phyloP scores from a whole-genome alignment of 2,797 vertebrate species.

The Acanthurus lineatus region DNA sequence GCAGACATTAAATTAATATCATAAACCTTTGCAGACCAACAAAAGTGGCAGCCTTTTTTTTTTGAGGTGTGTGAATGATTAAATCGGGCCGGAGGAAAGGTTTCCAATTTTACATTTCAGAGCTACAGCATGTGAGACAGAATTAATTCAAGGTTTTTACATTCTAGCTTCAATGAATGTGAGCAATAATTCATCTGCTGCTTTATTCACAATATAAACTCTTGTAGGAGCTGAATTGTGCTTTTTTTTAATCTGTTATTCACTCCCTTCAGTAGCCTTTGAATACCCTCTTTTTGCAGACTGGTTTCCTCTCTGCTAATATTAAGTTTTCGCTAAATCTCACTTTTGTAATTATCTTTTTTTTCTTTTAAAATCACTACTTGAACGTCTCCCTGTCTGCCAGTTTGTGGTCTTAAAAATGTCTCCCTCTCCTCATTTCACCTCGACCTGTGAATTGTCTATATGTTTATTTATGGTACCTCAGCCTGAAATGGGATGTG shows the following conservation, averaged over 20 bases:
- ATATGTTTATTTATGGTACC: slow-evolving; percentile 53
- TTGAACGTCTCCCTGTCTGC: neutral
- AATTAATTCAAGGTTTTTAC: too few species aligned
- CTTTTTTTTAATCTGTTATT: neutral
- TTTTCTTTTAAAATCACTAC: neutral
- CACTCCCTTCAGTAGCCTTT: neutral
- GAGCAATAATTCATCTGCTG: too few species aligned
- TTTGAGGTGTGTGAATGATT: neutral
- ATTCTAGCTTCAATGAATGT: too few species aligned
- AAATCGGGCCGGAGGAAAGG: too few species aligned
- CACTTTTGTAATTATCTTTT: neutral
- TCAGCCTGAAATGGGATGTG: slow-evolving; percentile 39
- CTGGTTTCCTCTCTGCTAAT: neutral
- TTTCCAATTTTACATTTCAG: neutral
- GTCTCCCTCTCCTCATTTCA: neutral
- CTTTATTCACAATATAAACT: too few species aligned
- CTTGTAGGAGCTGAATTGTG: too few species aligned
- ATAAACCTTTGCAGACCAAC: neutral
- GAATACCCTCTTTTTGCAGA: neutral
- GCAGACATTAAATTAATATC: neutral
- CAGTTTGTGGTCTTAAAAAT: slow-evolving; percentile 11
- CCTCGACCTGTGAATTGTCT: slow-evolving; percentile 1
- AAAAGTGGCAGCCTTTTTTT: neutral
- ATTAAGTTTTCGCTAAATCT: neutral
- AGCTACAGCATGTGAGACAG: too few species aligned